Evolutionary conservation across 2,113 vertebrate genomes (phyloP), one percentile per base, ranked within the genome.

Genomic region (Phyllopteryx taeniolatus): DNA sequence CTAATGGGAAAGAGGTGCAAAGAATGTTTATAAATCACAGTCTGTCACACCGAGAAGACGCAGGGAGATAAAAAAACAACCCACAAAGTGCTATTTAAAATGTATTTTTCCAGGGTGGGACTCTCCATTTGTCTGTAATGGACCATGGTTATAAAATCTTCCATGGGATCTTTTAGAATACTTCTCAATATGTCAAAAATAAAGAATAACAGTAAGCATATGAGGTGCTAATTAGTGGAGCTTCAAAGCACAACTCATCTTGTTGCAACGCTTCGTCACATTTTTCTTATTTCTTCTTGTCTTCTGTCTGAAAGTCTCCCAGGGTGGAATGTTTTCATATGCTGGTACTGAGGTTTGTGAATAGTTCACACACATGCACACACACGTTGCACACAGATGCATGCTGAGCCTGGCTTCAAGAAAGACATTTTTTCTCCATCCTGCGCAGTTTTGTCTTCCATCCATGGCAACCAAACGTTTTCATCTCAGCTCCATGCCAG

Each of bases 381-480:
- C 35, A 78, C 27, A 27, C 27, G 27, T 27, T 65, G 73, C 81
- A 76, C 79, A 88, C 82, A 86, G 81, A 88, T 81, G 79, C 75
- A 63, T 65, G 82, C 84, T 78, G 84, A 81, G 89, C 57, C 0
- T 22, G 8, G 76, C 76, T 87, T 83, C 67, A 69, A 83, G 79
- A 82, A 83, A 78, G 78, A 77, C 20, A 11, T 70, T 46, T 78
- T 83, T 83, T 73, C 53, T 80, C 69, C 60, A 78, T 72, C 71
- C 66, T 0, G 68, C 0, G 42, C 81, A 87, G 82, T 84, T 90
- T 90, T 90, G 77, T 83, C 77, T 83, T 76, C 76, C 78, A 78
- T 80, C 89, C 83, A 85, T 88, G 79, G 86, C 78, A 89, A 89
- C 86, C 81, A 74, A 77, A 83, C 77, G 81, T 70, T 77, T 82